Base-by-base conservation (phyloP, 1,140 invertebrate genomes). In the Sesamia nonagrioides region DNA sequence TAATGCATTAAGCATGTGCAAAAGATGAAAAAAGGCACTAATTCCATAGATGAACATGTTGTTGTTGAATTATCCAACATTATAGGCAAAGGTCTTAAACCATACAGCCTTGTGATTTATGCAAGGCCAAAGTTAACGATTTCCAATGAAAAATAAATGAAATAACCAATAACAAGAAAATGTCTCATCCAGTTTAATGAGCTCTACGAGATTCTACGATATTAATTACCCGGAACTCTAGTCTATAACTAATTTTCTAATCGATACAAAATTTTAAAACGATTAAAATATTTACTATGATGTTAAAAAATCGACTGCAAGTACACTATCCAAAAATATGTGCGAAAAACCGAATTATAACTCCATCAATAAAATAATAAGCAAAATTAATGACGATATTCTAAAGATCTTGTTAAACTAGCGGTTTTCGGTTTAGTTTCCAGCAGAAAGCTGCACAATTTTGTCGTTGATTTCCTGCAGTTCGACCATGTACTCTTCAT, bases 401-500 rank as follows among this genome's bases (percentile, higher is more conserved):
- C 17, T 6, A 76, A 33, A 42, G 11, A 45, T 17, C 11, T 37
- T 35, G 37, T 9, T 6, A 6, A 3, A 3, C 1, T 9, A 40
- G 5, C 9, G 21, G 40, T 73, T 13, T 78, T 5, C 18, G 54
- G 72, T 92, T 95, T 97, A 97, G 95, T 97, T 97, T 78, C 97
- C 97, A 83, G 97, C 97, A 73, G 97, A 97, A 85, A 98, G 96
- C 79, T 96, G 95, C 76, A 97, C 96, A 82, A 98, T 97, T 83
- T 96, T 96, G 75, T 96, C 91, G 89, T 98, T 98, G 75, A 98
- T 96, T 27, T 96, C 95, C 81, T 97, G 93, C 33, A 97, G 90
- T 93, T 98, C 97, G 5, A 92, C 92, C 84, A 97, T 95, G 86
- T 97, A 98, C 61, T 96, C 95, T 60, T 96, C 95, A 86, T 98